Percentiles rank a stretch among this genome's conserved stretches.
These are phyloP conservation scores for Urocitellus parryii DNA, from an alignment of 2,113 vertebrate genomes.

Conservation along the genomic window DNA sequence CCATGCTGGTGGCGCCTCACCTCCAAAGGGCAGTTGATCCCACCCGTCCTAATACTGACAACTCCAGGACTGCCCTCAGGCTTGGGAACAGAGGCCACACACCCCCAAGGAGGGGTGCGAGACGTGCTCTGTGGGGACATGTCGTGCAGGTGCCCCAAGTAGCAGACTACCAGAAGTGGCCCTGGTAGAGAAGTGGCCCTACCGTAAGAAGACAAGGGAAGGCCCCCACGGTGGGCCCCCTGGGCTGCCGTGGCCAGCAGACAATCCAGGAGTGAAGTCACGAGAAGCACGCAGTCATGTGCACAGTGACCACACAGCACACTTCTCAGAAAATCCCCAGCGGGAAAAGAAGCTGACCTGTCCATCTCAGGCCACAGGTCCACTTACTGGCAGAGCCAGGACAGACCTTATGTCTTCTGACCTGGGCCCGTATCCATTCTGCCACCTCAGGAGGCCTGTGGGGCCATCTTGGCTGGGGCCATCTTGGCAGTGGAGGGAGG, in stretches of 20 bases:
- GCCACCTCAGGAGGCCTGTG: not conserved
- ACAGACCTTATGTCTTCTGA: not conserved
- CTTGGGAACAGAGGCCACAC: not conserved
- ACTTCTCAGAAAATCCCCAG: not conserved
- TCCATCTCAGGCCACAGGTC: not conserved
- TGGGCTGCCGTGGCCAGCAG: not conserved
- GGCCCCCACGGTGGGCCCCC: too few relatives aligned
- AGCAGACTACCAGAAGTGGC: not conserved
- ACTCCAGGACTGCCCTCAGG: not conserved
- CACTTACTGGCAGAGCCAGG: not conserved
- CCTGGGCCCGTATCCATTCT: not conserved
- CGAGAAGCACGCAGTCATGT: too few relatives aligned
- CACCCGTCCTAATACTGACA: not conserved
- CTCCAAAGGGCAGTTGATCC: not conserved
- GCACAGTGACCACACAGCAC: rapidly evolving
- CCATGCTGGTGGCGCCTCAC: not conserved
- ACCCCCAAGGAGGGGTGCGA: not conserved
- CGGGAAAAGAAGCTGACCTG: not conserved
- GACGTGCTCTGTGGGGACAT: not conserved
- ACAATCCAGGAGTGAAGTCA: not conserved
- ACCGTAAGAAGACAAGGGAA: not conserved
- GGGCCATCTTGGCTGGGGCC: not conserved
- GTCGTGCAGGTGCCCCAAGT: not conserved
- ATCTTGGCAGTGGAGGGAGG: not conserved
- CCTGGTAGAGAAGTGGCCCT: too few relatives aligned